Evolutionary conservation across 2,888 invertebrate genomes (phyloP).

Genomic region (Melinaea menophilus): DNA sequence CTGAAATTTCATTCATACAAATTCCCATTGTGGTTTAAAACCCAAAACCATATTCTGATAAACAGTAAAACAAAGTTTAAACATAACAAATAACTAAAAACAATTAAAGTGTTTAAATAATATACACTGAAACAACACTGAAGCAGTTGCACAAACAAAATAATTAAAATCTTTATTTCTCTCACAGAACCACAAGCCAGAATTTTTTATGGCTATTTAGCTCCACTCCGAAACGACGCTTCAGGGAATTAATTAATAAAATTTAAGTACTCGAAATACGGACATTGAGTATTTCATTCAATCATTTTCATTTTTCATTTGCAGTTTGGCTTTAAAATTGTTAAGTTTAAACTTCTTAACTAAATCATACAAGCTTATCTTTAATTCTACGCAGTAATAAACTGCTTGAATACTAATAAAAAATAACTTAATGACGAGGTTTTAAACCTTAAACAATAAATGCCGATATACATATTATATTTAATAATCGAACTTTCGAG

Average conservation of each 20-base stretch:
- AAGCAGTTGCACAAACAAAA: conserved; percentile 20
- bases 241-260: conserved; percentile 27
- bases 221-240: conserved; percentile 25
- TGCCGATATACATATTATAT: too few relatives aligned
- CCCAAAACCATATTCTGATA: background rate
- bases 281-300: too few relatives aligned
- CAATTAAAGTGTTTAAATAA: conserved; percentile 22
- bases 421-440: too few relatives aligned
- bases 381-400: too few relatives aligned
- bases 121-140: conserved; percentile 1
- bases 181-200: too few relatives aligned
- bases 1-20: too few relatives aligned
- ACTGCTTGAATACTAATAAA: too few relatives aligned
- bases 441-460: too few relatives aligned
- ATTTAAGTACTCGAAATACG: background rate
- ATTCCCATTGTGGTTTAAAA: background rate
- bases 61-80: conserved; percentile 6
- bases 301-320: background rate
- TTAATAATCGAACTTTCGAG: too few relatives aligned
- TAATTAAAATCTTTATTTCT: conserved; percentile 13
- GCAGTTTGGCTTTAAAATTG: background rate
- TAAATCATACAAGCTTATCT: background rate
- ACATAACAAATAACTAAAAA: conserved; percentile 9
- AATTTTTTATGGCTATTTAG: conserved; percentile 3
- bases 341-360: background rate